phyloP scores from a whole-genome alignment of 2,113 vertebrate genomes.

The Triplophysa siluroides region DNA sequence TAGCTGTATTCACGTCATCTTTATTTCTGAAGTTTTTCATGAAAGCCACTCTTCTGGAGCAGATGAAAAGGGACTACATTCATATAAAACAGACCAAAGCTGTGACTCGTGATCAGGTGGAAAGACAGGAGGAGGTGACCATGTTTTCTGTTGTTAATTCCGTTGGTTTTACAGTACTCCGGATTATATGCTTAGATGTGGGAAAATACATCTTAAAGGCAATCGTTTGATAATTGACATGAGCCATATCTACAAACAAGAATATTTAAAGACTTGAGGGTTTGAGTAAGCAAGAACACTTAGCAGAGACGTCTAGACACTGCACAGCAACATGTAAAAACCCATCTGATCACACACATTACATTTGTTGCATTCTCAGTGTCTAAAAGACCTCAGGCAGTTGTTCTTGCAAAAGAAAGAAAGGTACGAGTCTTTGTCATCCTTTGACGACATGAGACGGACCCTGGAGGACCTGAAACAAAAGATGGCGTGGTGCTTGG shows the following conservation, averaged over 20 bases:
- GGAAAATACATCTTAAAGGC: no score
- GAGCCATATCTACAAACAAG: no score
- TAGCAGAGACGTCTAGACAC: no score
- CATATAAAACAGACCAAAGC: slow-evolving; percentile 87
- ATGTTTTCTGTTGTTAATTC: not conserved
- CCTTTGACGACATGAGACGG: slow-evolving; percentile 76
- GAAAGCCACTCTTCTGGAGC: slow-evolving; percentile 91
- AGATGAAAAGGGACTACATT: slow-evolving; percentile 91
- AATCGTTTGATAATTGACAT: no score
- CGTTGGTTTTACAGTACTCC: not conserved
- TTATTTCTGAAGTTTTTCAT: slow-evolving; percentile 83
- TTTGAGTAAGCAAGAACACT: no score
- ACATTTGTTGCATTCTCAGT: slow-evolving; percentile 62
- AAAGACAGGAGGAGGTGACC: slow-evolving; percentile 76
- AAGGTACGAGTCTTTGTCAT: slow-evolving; percentile 72
- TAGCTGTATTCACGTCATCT: not conserved
- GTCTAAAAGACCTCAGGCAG: slow-evolving; percentile 74
- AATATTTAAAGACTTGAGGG: no score
- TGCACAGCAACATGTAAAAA: no score
- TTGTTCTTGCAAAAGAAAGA: slow-evolving; percentile 79
- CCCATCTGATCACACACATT: not conserved
- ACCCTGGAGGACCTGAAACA: slow-evolving; percentile 76
- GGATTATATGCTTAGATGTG: no score
- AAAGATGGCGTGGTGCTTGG: slow-evolving; percentile 85
- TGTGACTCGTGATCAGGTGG: slow-evolving; percentile 78